Conservation (phyloP, 2,888 invertebrate species). For the Agrochola lota region DNA sequence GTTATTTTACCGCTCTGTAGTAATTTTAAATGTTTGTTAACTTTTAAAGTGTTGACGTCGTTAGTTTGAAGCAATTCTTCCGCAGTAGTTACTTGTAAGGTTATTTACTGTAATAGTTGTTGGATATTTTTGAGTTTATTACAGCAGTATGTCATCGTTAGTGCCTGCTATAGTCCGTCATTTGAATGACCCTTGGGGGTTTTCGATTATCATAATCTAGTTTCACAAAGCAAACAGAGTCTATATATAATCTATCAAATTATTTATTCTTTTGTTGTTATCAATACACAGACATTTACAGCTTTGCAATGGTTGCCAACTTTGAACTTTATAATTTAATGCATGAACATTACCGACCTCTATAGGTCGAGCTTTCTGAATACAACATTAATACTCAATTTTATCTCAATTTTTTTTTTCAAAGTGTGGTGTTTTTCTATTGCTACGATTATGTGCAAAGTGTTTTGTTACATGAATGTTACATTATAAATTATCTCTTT, state of each 20-base stretch:
- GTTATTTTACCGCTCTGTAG: slow-evolving; percentile 35
- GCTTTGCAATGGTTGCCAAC: slow-evolving; percentile 1
- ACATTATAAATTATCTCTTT: slow-evolving; percentile 19
- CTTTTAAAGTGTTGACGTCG: slow-evolving; percentile 32
- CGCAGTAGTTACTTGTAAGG: neutral
- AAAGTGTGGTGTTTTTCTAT: neutral
- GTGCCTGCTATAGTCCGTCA: neutral
- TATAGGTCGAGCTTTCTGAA: neutral
- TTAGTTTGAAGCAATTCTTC: slow-evolving; percentile 20
- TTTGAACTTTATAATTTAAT: slow-evolving; percentile 22
- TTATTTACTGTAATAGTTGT: slow-evolving; percentile 14
- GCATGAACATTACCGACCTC: slow-evolving; percentile 17
- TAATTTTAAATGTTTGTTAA: slow-evolving; percentile 35
- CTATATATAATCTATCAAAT: neutral
- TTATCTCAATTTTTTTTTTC: neutral
- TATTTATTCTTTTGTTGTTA: slow-evolving; percentile 5
- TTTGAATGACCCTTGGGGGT: neutral
- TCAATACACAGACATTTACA: neutral
- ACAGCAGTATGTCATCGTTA: slow-evolving; percentile 37
- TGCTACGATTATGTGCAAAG: slow-evolving; percentile 6
- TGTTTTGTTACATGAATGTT: slow-evolving; percentile 21
- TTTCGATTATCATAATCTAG: slow-evolving; percentile 20
- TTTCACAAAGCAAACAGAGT: neutral
- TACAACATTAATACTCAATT: neutral
- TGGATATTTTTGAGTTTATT: slow-evolving; percentile 22